These are phyloP conservation scores for Columba guinea DNA, from an alignment of 2,797 vertebrate species.

Conservation along the genomic window DNA sequence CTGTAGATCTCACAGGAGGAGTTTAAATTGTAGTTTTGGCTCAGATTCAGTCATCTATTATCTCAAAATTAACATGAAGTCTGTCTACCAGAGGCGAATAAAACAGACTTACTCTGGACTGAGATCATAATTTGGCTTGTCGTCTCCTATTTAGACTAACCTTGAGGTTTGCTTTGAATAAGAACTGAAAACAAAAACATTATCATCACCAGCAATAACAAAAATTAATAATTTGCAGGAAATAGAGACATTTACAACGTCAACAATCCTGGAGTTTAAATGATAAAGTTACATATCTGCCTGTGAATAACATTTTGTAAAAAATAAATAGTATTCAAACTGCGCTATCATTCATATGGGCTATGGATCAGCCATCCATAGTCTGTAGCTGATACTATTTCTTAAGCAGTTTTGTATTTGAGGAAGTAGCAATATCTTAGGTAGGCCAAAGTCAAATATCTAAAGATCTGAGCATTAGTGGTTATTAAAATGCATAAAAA, in stretches of 20 bases:
- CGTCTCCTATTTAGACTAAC: background rate
- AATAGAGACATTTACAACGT: background rate
- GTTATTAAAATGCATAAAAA: background rate
- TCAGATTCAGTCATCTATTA: background rate
- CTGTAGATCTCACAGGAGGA: background rate
- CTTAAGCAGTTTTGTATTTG: background rate
- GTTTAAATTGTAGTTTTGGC: background rate
- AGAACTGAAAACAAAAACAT: background rate
- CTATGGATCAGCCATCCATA: background rate
- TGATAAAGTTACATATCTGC: background rate
- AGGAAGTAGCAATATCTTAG: background rate
- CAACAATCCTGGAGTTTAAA: background rate
- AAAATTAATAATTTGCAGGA: background rate
- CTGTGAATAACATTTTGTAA: background rate
- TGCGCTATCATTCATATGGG: background rate
- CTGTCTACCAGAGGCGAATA: background rate
- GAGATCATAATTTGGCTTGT: background rate
- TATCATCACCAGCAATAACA: background rate
- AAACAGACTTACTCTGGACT: background rate
- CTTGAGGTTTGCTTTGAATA: background rate
- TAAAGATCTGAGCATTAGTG: background rate
- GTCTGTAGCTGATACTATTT: background rate
- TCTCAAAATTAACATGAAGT: background rate
- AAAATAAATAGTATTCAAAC: background rate
- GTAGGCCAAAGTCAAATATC: background rate